phyloP scores from a whole-genome alignment of 2,113 vertebrate species.

The Hemichromis elongatus region DNA sequence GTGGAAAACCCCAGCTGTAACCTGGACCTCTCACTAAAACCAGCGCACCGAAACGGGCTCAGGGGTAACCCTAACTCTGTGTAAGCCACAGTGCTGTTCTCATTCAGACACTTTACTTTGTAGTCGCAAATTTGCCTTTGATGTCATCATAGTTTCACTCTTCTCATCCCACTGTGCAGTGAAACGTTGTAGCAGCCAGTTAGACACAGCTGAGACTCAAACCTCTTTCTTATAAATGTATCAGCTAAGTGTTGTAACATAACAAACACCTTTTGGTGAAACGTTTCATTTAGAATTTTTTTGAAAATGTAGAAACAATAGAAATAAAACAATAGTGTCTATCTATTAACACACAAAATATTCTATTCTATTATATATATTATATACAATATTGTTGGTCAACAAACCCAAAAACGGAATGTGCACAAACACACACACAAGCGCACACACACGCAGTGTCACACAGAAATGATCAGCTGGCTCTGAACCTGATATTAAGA shows the following conservation, averaged over 20 bases:
- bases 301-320: neutral
- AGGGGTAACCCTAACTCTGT: too few relatives aligned
- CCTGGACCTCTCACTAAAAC: neutral
- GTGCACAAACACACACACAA: rapidly evolving
- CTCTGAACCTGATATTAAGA: too few relatives aligned
- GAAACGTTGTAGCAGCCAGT: neutral
- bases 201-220: neutral
- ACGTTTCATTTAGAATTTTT: neutral
- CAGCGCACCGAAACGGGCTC: neutral
- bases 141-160: neutral
- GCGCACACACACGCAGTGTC: rapidly evolving
- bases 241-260: neutral
- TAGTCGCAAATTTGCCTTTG: too few relatives aligned
- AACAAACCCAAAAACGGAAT: too few relatives aligned
- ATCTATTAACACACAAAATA: too few relatives aligned
- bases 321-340: neutral
- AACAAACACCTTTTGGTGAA: neutral
- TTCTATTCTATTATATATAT: too few relatives aligned
- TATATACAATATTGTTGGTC: too few relatives aligned
- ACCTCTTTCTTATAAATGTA: too few relatives aligned
- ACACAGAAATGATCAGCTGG: neutral
- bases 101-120: neutral
- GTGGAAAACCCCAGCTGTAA: neutral
- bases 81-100: too few relatives aligned
- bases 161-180: neutral